These are phyloP conservation scores for Trissoscelio sp. DNA, from an alignment of 2,888 invertebrate species.

Conservation along the genomic window DNA sequence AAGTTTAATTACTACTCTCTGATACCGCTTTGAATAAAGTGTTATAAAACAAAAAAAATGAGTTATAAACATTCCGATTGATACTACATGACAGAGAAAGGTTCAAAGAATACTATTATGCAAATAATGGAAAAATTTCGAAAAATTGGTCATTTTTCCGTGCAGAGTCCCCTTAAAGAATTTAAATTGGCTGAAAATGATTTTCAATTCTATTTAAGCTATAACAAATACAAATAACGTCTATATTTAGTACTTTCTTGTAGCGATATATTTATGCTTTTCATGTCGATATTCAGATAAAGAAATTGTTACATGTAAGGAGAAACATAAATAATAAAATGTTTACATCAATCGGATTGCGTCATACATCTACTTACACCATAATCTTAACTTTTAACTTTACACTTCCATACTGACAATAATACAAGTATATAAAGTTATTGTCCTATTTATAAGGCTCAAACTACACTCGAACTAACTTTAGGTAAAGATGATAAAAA, in stretches of 20 bases:
- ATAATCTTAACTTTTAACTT: conserved; percentile 23
- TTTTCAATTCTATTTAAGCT: no score
- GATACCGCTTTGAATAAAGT: no score
- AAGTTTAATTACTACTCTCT: no score
- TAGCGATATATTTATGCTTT: background rate
- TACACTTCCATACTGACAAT: conserved; percentile 28
- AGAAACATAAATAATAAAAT: background rate
- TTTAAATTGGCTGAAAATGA: no score
- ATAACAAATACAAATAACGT: no score
- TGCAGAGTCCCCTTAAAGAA: no score
- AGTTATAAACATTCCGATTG: no score
- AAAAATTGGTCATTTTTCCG: no score
- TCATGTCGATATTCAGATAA: conserved; percentile 14
- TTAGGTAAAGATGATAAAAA: conserved; percentile 28
- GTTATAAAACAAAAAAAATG: no score
- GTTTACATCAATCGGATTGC: conserved; percentile 7
- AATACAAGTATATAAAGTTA: conserved; percentile 35
- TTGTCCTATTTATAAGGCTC: conserved; percentile 49
- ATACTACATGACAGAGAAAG: no score
- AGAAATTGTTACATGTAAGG: conserved; percentile 10
- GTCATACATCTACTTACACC: conserved; percentile 31
- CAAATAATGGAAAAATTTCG: no score
- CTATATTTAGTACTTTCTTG: conserved; percentile 8
- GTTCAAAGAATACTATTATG: no score
- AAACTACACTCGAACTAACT: conserved; percentile 13